Evolutionary conservation across 2,113 vertebrate species (phyloP), one percentile per base, ranked within the genome.

Genomic region (Casuarius casuarius): DNA sequence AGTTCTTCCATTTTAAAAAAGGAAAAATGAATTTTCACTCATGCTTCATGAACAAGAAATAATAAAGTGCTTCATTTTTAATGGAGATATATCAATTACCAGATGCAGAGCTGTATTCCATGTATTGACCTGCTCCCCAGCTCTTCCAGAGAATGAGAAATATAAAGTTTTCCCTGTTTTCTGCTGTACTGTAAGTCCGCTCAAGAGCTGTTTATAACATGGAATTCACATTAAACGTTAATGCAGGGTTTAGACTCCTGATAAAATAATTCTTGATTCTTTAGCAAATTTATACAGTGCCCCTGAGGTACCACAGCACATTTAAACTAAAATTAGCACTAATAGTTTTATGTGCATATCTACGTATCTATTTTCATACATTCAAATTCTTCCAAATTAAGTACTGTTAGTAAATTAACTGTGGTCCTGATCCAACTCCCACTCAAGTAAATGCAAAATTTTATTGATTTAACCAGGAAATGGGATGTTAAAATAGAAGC

Each of bases 181-280:
- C 21, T 93, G 29, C 20, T 42, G 16, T 33, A 84, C 17, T 61
- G 17, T 59, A 93, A 35, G 28, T 52, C 87, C 33, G 82, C 33
- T 87, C 87, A 78, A 79, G n/a, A 78, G 16, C 22, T 79, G 8
- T 59, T 87, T 35, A 21, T 46, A 92, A 73, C 17, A 54, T 4
- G 10, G 28, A 84, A 87, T 79, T 91, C 73, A 91, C 70, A 94
- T 95, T 92, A 95, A 94, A 91, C 2, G 84, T 87, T 92, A 95
- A 94, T 92, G 86, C 31, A 89, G 87, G 77, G 65, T 75, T 93
- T 90, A 91, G 52, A 48, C 13, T 94, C 29, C 74, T 72, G 80
- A 94, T 86, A 90, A 96, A 95, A 89, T 72, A 89, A 68, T 73
- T 94, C 40, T 76, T 92, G 18, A 84, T 73, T 89, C 52, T 79